phyloP scores from a whole-genome alignment of 2,797 vertebrate species.

The Cygnus olor region DNA sequence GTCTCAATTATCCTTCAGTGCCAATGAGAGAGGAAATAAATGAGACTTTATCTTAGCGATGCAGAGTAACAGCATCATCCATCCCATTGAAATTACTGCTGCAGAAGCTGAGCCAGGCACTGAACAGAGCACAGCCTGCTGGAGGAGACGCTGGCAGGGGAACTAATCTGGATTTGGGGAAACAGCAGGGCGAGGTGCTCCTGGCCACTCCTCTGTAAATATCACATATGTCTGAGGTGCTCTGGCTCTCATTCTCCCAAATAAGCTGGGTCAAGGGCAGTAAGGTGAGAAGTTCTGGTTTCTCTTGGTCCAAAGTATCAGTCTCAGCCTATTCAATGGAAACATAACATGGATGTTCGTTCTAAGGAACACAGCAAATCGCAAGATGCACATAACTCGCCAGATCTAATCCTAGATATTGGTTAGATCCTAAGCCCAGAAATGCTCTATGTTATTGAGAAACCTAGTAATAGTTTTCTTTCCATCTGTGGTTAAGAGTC shows the following conservation, averaged over 20 bases:
- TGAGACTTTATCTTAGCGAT: not conserved
- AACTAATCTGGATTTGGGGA: not conserved
- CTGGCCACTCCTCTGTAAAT: not conserved
- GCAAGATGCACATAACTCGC: not conserved
- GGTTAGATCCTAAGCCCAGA: not conserved
- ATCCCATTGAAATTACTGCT: not conserved
- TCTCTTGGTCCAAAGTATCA: not conserved
- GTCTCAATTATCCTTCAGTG: not conserved
- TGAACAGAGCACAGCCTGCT: not conserved
- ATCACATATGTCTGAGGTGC: fast-evolving
- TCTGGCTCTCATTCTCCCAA: not conserved
- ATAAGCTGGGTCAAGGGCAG: not conserved
- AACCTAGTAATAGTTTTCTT: not conserved
- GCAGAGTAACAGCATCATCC: not conserved
- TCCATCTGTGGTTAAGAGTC: not conserved
- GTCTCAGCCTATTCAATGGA: not conserved
- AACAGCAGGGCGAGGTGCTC: not conserved
- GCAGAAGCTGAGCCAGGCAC: not conserved
- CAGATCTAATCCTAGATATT: not conserved
- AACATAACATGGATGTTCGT: not conserved
- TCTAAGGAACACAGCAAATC: not conserved
- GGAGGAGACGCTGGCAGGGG: not conserved
- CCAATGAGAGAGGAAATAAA: not conserved
- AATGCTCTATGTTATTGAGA: not conserved
- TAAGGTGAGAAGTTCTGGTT: not conserved